Evolutionary conservation across 2,888 invertebrate genomes (phyloP).

Genomic region (Sinelater perroti): DNA sequence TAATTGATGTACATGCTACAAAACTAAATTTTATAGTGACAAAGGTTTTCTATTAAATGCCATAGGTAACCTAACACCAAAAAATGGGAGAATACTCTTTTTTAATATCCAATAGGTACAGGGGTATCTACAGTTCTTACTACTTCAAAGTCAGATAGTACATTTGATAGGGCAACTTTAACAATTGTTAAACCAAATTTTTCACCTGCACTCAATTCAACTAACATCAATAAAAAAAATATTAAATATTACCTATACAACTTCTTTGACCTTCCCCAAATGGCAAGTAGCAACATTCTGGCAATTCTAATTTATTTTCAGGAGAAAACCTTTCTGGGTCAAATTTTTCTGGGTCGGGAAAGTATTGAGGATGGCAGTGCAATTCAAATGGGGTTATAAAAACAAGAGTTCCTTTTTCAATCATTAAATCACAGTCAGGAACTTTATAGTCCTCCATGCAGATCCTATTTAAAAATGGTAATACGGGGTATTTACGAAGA

Average conservation of each 20-base stretch:
- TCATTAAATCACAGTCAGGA: slow-evolving; percentile 45
- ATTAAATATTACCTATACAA: slow-evolving; percentile 35
- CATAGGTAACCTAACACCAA: too few relatives aligned
- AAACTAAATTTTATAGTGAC: too few relatives aligned
- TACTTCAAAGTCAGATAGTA: slow-evolving; percentile 37
- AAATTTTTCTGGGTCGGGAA: slow-evolving; percentile 56
- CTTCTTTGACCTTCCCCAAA: slow-evolving; percentile 32
- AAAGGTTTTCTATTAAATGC: too few relatives aligned
- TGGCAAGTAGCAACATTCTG: slow-evolving; percentile 12
- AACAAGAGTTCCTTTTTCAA: slow-evolving; percentile 55
- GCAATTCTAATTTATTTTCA: slow-evolving; percentile 38
- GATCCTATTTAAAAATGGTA: slow-evolving; percentile 50
- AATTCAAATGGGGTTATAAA: slow-evolving; percentile 53
- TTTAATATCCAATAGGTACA: slow-evolving; percentile 21
- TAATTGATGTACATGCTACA: too few relatives aligned
- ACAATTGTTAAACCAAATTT: slow-evolving; percentile 38
- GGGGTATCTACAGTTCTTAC: slow-evolving; percentile 26
- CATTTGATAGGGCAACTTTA: slow-evolving; percentile 36
- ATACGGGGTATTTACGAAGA: slow-evolving; percentile 58
- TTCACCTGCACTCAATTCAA: slow-evolving; percentile 28
- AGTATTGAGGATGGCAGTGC: slow-evolving; percentile 55
- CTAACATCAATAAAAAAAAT: not conserved
- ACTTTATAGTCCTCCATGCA: slow-evolving; percentile 50
- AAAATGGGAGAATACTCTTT: too few relatives aligned
- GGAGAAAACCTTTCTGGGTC: slow-evolving; percentile 57